These are phyloP conservation scores for Priocnemis perturbator DNA, from an alignment of 2,888 invertebrate species.

Conservation along the genomic window DNA sequence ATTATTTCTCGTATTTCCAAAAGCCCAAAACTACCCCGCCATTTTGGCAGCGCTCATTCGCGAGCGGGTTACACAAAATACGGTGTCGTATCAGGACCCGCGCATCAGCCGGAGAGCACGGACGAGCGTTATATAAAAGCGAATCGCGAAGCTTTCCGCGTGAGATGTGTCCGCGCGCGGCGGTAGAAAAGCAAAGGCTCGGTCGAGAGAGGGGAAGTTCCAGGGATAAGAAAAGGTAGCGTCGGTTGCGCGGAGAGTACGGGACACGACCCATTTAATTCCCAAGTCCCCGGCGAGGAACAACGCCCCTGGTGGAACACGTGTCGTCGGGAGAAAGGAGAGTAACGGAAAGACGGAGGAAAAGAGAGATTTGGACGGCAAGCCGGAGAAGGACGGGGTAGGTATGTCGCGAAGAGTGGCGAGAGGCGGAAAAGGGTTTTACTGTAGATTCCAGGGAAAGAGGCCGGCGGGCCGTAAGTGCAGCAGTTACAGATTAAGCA, in stretches of 20 bases:
- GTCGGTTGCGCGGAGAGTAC: neutral
- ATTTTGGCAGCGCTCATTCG: too few relatives aligned
- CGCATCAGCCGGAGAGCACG: too few relatives aligned
- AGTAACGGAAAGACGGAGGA: conserved; percentile 20
- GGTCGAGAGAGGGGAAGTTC: neutral
- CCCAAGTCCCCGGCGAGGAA: conserved; percentile 9
- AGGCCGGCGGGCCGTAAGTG: conserved; percentile 30
- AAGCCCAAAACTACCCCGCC: too few relatives aligned
- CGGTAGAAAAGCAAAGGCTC: neutral
- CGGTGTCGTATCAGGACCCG: neutral
- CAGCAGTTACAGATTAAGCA: conserved; percentile 67
- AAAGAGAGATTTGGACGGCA: conserved; percentile 6
- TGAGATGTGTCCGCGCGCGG: too few relatives aligned
- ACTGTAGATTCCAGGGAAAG: conserved; percentile 3
- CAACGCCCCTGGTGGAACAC: conserved; percentile 13
- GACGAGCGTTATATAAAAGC: too few relatives aligned
- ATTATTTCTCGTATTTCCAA: too few relatives aligned
- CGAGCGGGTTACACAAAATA: too few relatives aligned
- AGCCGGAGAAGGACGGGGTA: neutral
- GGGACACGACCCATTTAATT: conserved; percentile 30
- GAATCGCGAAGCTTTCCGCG: too few relatives aligned
- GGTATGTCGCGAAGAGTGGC: conserved; percentile 6
- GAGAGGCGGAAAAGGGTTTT: conserved; percentile 7
- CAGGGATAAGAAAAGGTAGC: conserved; percentile 8
- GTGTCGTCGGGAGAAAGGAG: conserved; percentile 5